A percentile compares a stretch with the other conserved stretches of the same genome.
Evolutionary conservation across 2,888 invertebrate genomes (phyloP).

Genomic region (Sthenelais limicola): DNA sequence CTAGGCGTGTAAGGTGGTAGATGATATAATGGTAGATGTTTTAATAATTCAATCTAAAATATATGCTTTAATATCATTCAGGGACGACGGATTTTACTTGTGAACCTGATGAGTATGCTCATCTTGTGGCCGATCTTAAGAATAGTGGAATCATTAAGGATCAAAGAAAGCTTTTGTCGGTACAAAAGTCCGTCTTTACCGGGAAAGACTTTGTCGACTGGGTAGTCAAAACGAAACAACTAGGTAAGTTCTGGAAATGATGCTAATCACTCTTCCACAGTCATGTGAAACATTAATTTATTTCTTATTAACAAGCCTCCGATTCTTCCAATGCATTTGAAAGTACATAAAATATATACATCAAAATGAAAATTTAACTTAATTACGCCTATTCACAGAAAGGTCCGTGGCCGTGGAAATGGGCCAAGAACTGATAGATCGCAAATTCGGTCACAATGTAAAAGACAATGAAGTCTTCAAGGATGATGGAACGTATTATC

Average conservation of each 20-base stretch:
- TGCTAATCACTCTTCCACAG: neutral
- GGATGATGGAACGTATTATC: constrained; percentile 60
- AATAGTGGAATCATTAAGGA: constrained; percentile 70
- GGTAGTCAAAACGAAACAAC: constrained; percentile 67
- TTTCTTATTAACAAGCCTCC: too few species aligned
- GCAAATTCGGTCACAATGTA: constrained; percentile 65
- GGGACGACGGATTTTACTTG: constrained; percentile 57
- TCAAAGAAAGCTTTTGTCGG: constrained; percentile 59
- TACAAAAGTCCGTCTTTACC: constrained; percentile 70
- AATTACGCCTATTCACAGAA: constrained; percentile 50
- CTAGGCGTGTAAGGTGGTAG: too few species aligned
- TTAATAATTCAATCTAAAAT: too few species aligned
- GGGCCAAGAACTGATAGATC: constrained; percentile 70
- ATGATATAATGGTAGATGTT: too few species aligned
- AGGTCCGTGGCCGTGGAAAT: constrained; percentile 63
- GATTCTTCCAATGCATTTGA: neutral
- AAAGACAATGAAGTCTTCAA: constrained; percentile 54
- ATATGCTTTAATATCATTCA: neutral
- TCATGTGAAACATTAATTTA: neutral
- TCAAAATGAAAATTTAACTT: neutral
- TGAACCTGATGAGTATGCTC: constrained; percentile 69
- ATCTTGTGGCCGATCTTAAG: constrained; percentile 66
- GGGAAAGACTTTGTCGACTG: constrained; percentile 73
- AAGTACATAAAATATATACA: neutral
- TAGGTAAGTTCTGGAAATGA: constrained; percentile 62